Conservation (phyloP, 2,888 invertebrate species). For the Dinocampus coccinellae region DNA sequence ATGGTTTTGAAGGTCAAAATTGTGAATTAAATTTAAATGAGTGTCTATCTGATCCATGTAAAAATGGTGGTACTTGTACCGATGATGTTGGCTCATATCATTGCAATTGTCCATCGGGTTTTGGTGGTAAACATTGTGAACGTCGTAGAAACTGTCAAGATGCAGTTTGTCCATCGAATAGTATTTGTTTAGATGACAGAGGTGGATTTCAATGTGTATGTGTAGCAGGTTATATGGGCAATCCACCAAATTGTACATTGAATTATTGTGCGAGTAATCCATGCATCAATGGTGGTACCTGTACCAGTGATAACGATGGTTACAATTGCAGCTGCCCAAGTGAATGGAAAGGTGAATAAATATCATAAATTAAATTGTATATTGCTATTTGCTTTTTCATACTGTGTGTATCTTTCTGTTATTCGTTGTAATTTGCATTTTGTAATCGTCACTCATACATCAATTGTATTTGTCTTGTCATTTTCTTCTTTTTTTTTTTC, state of each 20-base stretch:
- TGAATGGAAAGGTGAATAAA: constrained; percentile 77
- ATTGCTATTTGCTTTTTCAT: background rate
- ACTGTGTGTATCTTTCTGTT: background rate
- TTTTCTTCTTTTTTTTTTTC: constrained; percentile 23
- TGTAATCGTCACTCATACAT: constrained; percentile 29
- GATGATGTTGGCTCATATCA: constrained; percentile 74
- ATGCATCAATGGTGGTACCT: constrained; percentile 83
- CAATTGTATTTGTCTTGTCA: constrained; percentile 34
- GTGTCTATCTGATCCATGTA: constrained; percentile 75
- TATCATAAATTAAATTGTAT: background rate
- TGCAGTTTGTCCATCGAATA: constrained; percentile 75
- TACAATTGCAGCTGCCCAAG: constrained; percentile 81
- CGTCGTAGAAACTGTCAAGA: constrained; percentile 70
- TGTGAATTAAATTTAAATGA: constrained; percentile 78
- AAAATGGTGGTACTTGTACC: constrained; percentile 74
- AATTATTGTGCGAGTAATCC: constrained; percentile 77
- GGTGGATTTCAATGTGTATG: constrained; percentile 74
- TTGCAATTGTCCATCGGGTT: constrained; percentile 73
- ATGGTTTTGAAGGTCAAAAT: constrained; percentile 84
- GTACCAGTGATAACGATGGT: constrained; percentile 72
- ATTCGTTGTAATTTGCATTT: constrained; percentile 19
- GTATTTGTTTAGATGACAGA: constrained; percentile 76
- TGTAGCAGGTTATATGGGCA: constrained; percentile 73
- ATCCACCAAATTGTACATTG: constrained; percentile 69
- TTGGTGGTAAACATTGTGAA: constrained; percentile 72